These are phyloP conservation scores for Oenanthe oenanthe DNA, from an alignment of 2,113 vertebrate genomes.

Conservation along the genomic window DNA sequence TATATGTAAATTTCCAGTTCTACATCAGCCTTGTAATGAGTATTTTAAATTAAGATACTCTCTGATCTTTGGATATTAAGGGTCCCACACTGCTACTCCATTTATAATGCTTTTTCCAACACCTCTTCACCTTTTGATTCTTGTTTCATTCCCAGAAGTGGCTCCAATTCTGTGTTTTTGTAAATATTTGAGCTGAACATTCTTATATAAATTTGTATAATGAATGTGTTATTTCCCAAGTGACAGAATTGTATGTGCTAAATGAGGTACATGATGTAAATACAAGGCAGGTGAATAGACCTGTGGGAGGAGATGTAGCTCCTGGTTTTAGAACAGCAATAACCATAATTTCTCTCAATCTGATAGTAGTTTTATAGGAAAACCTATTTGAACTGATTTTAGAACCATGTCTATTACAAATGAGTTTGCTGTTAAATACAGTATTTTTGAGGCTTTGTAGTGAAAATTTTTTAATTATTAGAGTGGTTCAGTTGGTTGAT, in stretches of 20 bases:
- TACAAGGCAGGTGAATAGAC: background rate
- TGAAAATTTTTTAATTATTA: background rate
- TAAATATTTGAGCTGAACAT: background rate
- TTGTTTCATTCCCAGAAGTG: background rate
- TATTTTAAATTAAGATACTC: background rate
- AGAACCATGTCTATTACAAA: background rate
- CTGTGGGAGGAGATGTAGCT: background rate
- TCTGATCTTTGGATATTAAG: background rate
- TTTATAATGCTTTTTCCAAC: background rate
- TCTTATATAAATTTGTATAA: background rate
- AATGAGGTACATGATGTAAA: background rate
- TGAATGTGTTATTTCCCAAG: background rate
- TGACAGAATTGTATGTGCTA: background rate
- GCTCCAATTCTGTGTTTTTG: background rate
- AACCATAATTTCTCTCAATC: background rate
- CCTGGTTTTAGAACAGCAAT: background rate
- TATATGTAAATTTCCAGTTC: background rate
- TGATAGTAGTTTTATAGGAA: background rate
- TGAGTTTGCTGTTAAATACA: background rate
- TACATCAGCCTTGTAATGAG: background rate
- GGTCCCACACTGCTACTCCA: background rate
- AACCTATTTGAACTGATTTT: background rate
- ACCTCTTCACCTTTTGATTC: background rate
- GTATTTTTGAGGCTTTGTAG: background rate
- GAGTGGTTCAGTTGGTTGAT: background rate